Evolutionary conservation across 2,888 invertebrate species (phyloP).

Genomic region (Eupithecia dodoneata): DNA sequence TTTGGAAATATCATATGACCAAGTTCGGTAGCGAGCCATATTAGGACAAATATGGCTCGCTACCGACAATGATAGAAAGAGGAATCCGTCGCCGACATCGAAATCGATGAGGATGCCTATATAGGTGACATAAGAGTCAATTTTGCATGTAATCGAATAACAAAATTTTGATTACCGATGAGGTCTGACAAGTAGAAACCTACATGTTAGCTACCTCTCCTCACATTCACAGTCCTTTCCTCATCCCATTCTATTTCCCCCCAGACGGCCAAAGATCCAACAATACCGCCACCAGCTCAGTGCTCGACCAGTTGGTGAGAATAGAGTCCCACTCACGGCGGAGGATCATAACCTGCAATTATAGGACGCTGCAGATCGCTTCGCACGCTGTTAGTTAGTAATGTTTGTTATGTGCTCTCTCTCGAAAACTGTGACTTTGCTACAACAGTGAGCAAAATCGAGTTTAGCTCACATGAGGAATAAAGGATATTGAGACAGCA

Average conservation of each 20-base stretch:
- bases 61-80: too few relatives aligned
- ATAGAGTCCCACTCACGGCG: slow-evolving; percentile 40
- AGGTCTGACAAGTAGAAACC: background rate
- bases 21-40: background rate
- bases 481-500: too few relatives aligned
- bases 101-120: too few relatives aligned
- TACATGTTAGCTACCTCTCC: background rate
- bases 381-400: slow-evolving; percentile 57
- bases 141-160: too few relatives aligned
- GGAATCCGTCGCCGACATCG: too few relatives aligned
- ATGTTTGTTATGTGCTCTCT: slow-evolving; percentile 19
- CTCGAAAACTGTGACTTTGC: too few relatives aligned
- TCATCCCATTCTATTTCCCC: background rate
- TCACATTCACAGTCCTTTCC: background rate
- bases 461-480: too few relatives aligned
- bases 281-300: slow-evolving; percentile 32
- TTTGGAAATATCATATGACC: background rate
- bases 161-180: too few relatives aligned
- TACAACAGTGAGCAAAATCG: too few relatives aligned
- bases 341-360: slow-evolving; percentile 42
- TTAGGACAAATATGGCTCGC: too few relatives aligned
- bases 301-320: slow-evolving; percentile 39
- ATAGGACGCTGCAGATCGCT: slow-evolving; percentile 24
- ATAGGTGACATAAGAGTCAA: too few relatives aligned
- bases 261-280: slow-evolving; percentile 20